Evolutionary conservation across 2,888 invertebrate species (phyloP), one percentile per base, ranked within the genome.

Genomic region (Blera fallax): DNA sequence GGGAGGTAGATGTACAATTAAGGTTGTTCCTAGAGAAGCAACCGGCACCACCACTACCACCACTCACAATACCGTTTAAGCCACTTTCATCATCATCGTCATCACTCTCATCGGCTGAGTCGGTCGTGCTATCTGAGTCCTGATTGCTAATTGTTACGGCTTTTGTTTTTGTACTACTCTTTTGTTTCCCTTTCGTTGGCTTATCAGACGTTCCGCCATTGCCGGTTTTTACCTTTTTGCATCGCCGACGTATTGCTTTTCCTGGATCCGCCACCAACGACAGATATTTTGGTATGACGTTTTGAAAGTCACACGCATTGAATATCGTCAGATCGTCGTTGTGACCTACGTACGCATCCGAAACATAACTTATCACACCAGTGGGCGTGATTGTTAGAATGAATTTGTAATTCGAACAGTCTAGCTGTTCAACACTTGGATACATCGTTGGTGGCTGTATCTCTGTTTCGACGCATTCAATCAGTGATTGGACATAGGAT

Each of bases 381-480:
- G 90, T 90, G 6, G 91, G 90, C 52, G 91, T 91, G 67, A 91
- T 90, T 83, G 91, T 90, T 50, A 92, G 87, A 74, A 92, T 92
- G 65, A 90, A 92, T 87, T 92, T 92, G 77, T 91, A 92, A 81
- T 90, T 91, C 82, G 87, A 84, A 81, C 91, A 91, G 52, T 90
- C 90, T 74, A 91, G 88, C 74, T 87, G 88, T 69, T 88, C 88
- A 45, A 88, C 69, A 32, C 87, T 87, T 50, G 81, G 85, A 65
- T 90, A 89, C 29, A 90, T 83, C 27, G 88, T 79, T 56, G 88
- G 88, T 11, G 88, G 88, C 14, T 89, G 88, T 74, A 92, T 88
- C 50, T 92, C 91, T 54, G 91, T 91, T 69, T 92, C 92, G 11
- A 92, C 91, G 74, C 91, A 92, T 69, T 92, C 91, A 69, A 92